A percentile compares a stretch with the other conserved stretches of the same genome.
Evolutionary conservation across 2,888 invertebrate genomes (phyloP).

Genomic region (Rhaphigaster nebulosa): DNA sequence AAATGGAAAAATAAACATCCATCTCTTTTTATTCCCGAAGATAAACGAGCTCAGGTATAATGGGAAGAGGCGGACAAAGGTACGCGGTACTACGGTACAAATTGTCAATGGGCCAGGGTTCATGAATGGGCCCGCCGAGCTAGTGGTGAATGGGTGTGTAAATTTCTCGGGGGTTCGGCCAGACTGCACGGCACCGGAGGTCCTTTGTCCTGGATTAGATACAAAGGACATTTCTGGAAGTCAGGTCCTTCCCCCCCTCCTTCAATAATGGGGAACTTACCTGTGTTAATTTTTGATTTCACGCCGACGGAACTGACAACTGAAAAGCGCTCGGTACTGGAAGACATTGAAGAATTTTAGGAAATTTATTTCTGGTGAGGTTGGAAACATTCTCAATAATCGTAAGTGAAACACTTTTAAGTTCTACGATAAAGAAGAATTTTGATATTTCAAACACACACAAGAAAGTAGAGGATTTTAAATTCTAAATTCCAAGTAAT

Average conservation of each 20-base stretch:
- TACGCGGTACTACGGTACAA: slow-evolving; percentile 25
- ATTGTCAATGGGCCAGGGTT: neutral
- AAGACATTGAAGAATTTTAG: neutral
- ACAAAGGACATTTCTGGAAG: slow-evolving; percentile 6
- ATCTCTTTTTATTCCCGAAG: slow-evolving; percentile 23
- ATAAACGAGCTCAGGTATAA: slow-evolving; percentile 34
- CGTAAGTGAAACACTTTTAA: too few species aligned
- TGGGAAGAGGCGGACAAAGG: neutral
- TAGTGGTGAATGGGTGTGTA: slow-evolving; percentile 3
- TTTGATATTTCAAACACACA: too few species aligned
- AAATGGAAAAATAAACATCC: slow-evolving; percentile 36
- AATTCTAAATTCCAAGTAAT: too few species aligned
- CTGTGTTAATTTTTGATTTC: slow-evolving; percentile 42
- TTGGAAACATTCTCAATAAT: neutral
- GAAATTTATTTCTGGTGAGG: neutral
- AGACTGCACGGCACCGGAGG: slow-evolving; percentile 40
- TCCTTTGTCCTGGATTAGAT: neutral
- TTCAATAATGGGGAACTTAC: neutral
- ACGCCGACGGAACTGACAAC: slow-evolving; percentile 5
- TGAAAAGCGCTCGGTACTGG: neutral
- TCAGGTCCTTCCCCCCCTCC: neutral
- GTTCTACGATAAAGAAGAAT: too few species aligned
- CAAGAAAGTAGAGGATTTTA: too few species aligned
- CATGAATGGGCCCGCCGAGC: neutral
- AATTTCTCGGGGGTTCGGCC: neutral